Evolutionary conservation across 2,113 vertebrate species (phyloP).

Genomic region (Sylvicapra grimmia): DNA sequence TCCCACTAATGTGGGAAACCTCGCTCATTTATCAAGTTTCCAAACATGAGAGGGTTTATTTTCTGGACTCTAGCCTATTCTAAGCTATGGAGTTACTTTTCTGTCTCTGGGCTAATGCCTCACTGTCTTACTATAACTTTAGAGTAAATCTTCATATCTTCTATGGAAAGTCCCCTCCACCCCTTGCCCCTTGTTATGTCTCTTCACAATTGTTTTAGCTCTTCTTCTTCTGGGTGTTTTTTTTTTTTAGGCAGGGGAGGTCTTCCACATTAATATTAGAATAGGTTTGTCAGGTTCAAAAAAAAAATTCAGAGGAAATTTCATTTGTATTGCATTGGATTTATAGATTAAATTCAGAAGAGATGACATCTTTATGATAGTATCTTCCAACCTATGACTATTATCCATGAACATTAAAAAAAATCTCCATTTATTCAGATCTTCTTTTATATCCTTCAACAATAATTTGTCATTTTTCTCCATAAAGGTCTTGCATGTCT

Average conservation of each 20-base stretch:
- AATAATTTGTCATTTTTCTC: conserved; percentile 46
- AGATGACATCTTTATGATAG: conserved; percentile 29
- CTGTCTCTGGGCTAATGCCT: neutral
- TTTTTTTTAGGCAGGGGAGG: neutral
- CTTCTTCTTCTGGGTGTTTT: neutral
- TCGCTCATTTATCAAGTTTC: conserved; percentile 21
- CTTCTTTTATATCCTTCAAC: conserved; percentile 39
- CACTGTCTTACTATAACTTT: neutral
- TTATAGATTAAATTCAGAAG: conserved; percentile 46
- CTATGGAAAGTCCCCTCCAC: neutral
- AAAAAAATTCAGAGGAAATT: neutral
- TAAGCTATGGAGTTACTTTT: neutral
- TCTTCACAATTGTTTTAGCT: neutral
- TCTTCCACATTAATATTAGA: conserved; percentile 33
- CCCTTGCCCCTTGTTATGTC: neutral
- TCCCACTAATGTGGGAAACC: neutral
- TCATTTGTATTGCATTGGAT: conserved; percentile 35
- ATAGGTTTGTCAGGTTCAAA: conserved; percentile 17
- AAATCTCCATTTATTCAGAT: conserved; percentile 41
- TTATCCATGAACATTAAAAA: neutral
- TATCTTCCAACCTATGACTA: conserved; percentile 23
- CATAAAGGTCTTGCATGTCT: neutral
- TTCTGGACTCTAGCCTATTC: neutral
- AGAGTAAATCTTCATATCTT: neutral
- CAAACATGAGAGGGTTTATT: neutral